These are phyloP conservation scores for Macrosiphum euphorbiae DNA, from an alignment of 2,888 invertebrate species.

Conservation along the genomic window DNA sequence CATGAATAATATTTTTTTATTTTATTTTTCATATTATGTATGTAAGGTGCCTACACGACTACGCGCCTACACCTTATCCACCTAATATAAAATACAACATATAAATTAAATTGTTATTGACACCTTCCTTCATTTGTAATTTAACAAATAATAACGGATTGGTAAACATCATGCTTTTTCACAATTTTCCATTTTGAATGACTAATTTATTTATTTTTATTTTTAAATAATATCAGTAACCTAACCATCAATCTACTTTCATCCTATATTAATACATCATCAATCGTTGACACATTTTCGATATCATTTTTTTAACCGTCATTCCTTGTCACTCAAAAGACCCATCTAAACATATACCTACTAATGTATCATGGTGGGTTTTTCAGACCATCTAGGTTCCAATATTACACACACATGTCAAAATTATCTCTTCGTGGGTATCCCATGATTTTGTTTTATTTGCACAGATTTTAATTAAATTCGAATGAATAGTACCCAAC, in stretches of 20 bases:
- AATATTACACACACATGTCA: neutral
- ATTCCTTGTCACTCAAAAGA: conserved; percentile 15
- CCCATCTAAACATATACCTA: neutral
- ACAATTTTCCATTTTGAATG: neutral
- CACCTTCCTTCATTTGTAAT: neutral
- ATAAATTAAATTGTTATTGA: neutral
- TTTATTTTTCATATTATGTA: neutral
- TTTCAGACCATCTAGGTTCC: neutral
- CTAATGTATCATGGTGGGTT: neutral
- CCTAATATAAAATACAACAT: neutral
- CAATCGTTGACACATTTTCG: conserved; percentile 27
- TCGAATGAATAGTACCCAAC: neutral
- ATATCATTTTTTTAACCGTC: neutral
- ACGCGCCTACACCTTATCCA: neutral
- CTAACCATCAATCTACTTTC: conserved; percentile 34
- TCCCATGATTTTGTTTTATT: neutral
- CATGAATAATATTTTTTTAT: neutral
- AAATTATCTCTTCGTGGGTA: neutral
- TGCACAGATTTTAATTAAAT: neutral
- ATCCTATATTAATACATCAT: conserved; percentile 11
- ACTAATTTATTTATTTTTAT: neutral
- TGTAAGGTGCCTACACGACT: too few species aligned
- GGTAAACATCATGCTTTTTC: neutral
- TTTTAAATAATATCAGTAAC: neutral
- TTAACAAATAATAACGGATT: neutral